Percentiles rank a stretch among this genome's conserved stretches.
These are phyloP conservation scores for Psix sp. DNA, from an alignment of 1,140 invertebrate genomes.

Conservation along the genomic window DNA sequence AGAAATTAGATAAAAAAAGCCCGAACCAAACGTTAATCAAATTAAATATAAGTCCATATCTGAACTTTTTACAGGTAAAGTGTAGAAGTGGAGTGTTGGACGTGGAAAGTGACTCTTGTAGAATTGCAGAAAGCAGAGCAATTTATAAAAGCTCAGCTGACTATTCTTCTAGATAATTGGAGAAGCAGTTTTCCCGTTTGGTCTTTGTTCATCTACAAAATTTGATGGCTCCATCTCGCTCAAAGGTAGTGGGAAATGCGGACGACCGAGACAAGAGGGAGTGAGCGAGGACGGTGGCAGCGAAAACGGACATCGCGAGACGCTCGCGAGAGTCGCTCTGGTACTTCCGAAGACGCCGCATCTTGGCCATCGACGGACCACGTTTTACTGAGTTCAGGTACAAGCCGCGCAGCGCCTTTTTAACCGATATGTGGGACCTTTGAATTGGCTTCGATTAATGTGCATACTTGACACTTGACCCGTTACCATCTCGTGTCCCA, in stretches of 20 bases:
- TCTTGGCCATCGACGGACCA: conserved; percentile 63
- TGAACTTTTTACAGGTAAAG: too few species aligned
- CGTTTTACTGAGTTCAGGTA: conserved; percentile 68
- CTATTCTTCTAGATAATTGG: conserved; percentile 38
- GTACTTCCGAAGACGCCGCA: conserved; percentile 71
- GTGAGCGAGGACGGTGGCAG: conserved; percentile 31
- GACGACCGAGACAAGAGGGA: conserved; percentile 42
- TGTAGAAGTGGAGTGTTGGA: too few species aligned
- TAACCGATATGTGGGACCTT: conserved; percentile 6
- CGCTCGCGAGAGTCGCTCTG: conserved; percentile 68
- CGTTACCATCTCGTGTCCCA: conserved; percentile 11
- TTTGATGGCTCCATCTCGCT: conserved; percentile 28
- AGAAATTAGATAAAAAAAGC: too few species aligned
- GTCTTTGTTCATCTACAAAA: conserved; percentile 34
- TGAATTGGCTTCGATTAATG: conserved; percentile 53
- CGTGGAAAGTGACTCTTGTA: too few species aligned
- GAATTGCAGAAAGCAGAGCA: not conserved
- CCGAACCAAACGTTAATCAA: too few species aligned
- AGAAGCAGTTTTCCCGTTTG: conserved; percentile 21
- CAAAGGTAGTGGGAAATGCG: conserved; percentile 55
- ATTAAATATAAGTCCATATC: too few species aligned
- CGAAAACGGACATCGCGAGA: conserved; percentile 62
- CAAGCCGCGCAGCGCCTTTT: conserved; percentile 47
- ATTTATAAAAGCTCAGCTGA: conserved; percentile 24
- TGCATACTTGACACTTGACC: conserved; percentile 56